Conservation (phyloP, 2,797 vertebrate genomes). For the Sebastes hubbsi region DNA sequence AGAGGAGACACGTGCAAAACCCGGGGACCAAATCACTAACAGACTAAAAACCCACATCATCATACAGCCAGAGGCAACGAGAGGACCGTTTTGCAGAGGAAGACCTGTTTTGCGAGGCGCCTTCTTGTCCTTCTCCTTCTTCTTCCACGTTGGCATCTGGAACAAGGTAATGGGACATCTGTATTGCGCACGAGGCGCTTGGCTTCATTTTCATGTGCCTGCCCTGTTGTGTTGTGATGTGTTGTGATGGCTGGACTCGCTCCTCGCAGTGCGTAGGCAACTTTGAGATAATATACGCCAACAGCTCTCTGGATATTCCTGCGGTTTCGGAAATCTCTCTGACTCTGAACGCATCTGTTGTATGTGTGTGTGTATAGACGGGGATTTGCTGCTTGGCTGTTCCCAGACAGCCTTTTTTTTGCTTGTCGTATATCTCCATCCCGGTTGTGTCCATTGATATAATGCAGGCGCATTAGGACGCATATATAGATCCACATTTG, state of each 20-base stretch:
- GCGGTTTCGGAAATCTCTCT: slow-evolving; percentile 42
- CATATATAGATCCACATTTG: slow-evolving; percentile 9
- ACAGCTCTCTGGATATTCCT: slow-evolving; percentile 46
- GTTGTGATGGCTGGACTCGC: slow-evolving; percentile 26
- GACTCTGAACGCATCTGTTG: slow-evolving; percentile 15
- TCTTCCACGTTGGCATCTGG: slow-evolving; percentile 36
- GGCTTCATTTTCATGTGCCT: slow-evolving; percentile 17
- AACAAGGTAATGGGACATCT: slow-evolving; percentile 66
- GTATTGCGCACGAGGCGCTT: slow-evolving; percentile 11
- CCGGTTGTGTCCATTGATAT: slow-evolving; percentile 6
- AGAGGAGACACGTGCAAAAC: slow-evolving; percentile 33
- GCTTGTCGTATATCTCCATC: slow-evolving; percentile 26
- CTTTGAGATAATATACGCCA: slow-evolving; percentile 51
- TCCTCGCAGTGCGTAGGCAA: slow-evolving; percentile 49
- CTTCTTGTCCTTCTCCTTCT: slow-evolving; percentile 1
- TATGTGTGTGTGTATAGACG: neutral
- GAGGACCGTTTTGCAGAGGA: slow-evolving; percentile 34
- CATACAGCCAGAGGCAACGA: slow-evolving; percentile 13
- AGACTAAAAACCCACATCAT: slow-evolving; percentile 8
- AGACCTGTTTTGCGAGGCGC: slow-evolving; percentile 13
- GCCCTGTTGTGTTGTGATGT: neutral
- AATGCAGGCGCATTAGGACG: slow-evolving; percentile 10
- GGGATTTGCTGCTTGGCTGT: slow-evolving; percentile 12
- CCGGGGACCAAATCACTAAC: slow-evolving; percentile 41
- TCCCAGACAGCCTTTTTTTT: slow-evolving; percentile 10